Conservation (phyloP, 2,888 invertebrate genomes). For the Microctonus brassicae region DNA sequence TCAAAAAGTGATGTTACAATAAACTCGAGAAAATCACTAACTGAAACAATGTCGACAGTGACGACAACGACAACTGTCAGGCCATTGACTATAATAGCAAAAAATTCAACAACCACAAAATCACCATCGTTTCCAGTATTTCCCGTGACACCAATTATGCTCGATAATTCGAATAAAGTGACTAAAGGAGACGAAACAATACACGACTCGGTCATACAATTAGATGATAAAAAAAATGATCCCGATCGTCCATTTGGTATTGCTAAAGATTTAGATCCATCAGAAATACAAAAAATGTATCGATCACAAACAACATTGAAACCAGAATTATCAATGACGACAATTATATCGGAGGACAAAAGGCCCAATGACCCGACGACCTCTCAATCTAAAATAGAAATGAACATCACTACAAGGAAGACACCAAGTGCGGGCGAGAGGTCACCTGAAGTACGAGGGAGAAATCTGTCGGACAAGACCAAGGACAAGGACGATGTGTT, state of each 20-base stretch:
- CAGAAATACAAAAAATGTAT: constrained; percentile 65
- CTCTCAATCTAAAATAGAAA: constrained; percentile 8
- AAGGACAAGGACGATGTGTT: constrained; percentile 64
- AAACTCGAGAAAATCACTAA: constrained; percentile 39
- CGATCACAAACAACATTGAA: constrained; percentile 50
- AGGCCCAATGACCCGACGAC: constrained; percentile 23
- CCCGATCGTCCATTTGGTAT: constrained; percentile 47
- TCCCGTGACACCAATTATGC: constrained; percentile 56
- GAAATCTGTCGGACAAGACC: constrained; percentile 60
- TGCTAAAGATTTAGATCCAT: constrained; percentile 58
- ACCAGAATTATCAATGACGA: constrained; percentile 40
- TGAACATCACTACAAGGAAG: constrained; percentile 32
- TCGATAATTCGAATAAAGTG: constrained; percentile 36
- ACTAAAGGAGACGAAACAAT: constrained; percentile 7
- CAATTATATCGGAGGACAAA: constrained; percentile 36
- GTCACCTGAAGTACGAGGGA: constrained; percentile 62
- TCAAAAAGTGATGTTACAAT: constrained; percentile 7
- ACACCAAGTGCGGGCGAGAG: constrained; percentile 47
- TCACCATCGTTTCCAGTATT: constrained; percentile 47
- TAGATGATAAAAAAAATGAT: constrained; percentile 26
- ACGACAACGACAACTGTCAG: constrained; percentile 32
- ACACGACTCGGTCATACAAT: constrained; percentile 31
- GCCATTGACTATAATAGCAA: constrained; percentile 40
- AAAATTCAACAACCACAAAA: constrained; percentile 38
- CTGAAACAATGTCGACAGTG: constrained; percentile 40